phyloP scores from a whole-genome alignment of 2,113 vertebrate species.

The Calonectris borealis region DNA sequence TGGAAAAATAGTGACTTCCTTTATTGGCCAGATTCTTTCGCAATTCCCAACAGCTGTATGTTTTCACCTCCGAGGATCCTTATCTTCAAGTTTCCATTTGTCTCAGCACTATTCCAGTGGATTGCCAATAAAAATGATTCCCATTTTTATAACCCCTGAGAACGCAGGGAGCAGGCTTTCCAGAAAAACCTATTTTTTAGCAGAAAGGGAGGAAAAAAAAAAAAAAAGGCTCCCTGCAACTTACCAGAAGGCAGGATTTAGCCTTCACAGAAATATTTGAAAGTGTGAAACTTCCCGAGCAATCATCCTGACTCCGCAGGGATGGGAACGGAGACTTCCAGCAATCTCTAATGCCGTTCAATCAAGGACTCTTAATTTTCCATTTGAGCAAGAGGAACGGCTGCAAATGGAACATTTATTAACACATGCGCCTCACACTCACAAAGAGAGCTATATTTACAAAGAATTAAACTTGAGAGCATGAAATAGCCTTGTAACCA shows the following conservation, averaged over 20 bases:
- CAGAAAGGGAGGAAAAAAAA: not conserved
- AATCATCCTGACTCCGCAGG: not conserved
- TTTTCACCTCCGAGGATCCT: slow-evolving; percentile 84
- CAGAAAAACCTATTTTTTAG: slow-evolving; percentile 45
- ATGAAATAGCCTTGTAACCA: slow-evolving; percentile 64
- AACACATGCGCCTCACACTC: slow-evolving; percentile 34
- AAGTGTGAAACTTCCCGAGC: slow-evolving; percentile 55
- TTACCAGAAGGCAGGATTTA: slow-evolving; percentile 56
- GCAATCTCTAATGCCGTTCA: slow-evolving; percentile 19
- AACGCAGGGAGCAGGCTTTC: slow-evolving; percentile 65
- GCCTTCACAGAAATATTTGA: slow-evolving; percentile 58
- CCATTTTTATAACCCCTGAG: slow-evolving; percentile 85
- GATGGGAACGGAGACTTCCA: slow-evolving; percentile 34
- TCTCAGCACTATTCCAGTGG: slow-evolving; percentile 81
- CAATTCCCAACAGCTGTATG: slow-evolving; percentile 89
- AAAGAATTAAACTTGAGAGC: slow-evolving; percentile 72
- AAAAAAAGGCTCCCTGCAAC: not conserved
- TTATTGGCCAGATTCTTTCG: slow-evolving; percentile 92
- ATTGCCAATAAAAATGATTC: slow-evolving; percentile 86
- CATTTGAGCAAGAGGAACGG: slow-evolving; percentile 38
- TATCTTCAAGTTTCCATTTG: slow-evolving; percentile 88
- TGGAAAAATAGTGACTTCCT: slow-evolving; percentile 99
- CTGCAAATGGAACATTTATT: slow-evolving; percentile 56
- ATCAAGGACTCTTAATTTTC: slow-evolving; percentile 64
- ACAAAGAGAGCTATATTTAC: slow-evolving; percentile 56